phyloP scores from a whole-genome alignment of 2,888 invertebrate species.

The Aricia artaxerxes region DNA sequence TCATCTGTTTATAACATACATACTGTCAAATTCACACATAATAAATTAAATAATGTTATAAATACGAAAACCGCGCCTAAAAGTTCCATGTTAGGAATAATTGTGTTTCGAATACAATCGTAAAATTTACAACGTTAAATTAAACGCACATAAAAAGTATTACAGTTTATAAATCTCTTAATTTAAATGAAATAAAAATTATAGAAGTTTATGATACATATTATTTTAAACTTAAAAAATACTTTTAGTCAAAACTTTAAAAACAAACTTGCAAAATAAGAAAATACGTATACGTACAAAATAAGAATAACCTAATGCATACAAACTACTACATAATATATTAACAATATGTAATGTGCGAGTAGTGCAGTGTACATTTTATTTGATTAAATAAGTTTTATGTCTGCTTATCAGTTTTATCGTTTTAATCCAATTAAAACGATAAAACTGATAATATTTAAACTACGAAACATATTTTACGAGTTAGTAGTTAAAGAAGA shows the following conservation, averaged over 20 bases:
- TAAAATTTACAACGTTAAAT: conserved; percentile 1
- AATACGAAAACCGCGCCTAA: conserved; percentile 3
- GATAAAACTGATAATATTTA: not conserved
- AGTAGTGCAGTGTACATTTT: no score
- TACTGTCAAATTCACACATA: conserved; percentile 6
- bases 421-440: no score
- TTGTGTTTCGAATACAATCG: not conserved
- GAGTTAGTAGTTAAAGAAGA: not conserved
- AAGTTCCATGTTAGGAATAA: conserved; percentile 2
- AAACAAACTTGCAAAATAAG: no score
- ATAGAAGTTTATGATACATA: no score
- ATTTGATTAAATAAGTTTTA: no score
- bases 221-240: no score
- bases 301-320: no score
- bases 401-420: no score
- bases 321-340: no score
- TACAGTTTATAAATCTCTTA: not conserved
- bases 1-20: not conserved
- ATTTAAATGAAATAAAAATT: not conserved
- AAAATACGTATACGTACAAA: no score
- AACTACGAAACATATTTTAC: not conserved
- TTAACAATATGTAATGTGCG: no score
- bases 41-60: conserved; percentile 14
- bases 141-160: not conserved
- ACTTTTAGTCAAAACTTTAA: no score